A percentile compares a stretch with the other conserved stretches of the same genome.
phyloP scores from a whole-genome alignment of 2,888 invertebrate species.

The Plagodis dolabraria region DNA sequence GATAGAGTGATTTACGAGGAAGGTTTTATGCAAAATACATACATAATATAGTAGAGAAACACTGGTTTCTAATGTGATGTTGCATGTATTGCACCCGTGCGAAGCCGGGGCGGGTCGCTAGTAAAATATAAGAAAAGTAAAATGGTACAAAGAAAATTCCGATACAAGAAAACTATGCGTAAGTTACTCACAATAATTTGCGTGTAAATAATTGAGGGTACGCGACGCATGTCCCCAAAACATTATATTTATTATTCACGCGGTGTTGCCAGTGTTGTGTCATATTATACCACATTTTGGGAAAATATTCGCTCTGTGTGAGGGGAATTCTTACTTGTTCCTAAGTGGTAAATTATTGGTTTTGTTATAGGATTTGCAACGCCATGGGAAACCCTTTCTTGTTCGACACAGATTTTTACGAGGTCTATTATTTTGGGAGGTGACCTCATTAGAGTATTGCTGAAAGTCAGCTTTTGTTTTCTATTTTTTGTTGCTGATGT shows the following conservation, averaged over 20 bases:
- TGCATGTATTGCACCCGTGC: too few relatives aligned
- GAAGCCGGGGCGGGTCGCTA: too few relatives aligned
- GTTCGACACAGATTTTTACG: conserved; percentile 23
- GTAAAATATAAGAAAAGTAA: too few relatives aligned
- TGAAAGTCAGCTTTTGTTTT: neutral
- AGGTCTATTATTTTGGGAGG: conserved; percentile 2
- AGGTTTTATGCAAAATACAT: too few relatives aligned
- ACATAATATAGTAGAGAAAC: too few relatives aligned
- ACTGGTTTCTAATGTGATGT: too few relatives aligned
- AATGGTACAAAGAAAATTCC: conserved; percentile 10
- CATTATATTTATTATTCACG: conserved; percentile 80
- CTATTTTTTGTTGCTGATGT: too few relatives aligned
- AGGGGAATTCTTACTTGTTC: conserved; percentile 62
- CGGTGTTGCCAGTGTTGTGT: conserved; percentile 78
- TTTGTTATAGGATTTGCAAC: conserved; percentile 34
- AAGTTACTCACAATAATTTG: conserved; percentile 75
- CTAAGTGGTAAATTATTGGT: conserved; percentile 40
- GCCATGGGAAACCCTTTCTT: conserved; percentile 28
- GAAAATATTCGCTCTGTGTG: conserved; percentile 75
- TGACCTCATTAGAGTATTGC: neutral
- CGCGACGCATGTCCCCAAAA: conserved; percentile 63
- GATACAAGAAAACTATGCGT: conserved; percentile 49
- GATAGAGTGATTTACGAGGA: too few relatives aligned
- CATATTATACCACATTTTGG: conserved; percentile 80
- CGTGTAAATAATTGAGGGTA: conserved; percentile 79